These are phyloP conservation scores for Sycophila sp. DNA, from an alignment of 1,140 invertebrate species.

Conservation along the genomic window DNA sequence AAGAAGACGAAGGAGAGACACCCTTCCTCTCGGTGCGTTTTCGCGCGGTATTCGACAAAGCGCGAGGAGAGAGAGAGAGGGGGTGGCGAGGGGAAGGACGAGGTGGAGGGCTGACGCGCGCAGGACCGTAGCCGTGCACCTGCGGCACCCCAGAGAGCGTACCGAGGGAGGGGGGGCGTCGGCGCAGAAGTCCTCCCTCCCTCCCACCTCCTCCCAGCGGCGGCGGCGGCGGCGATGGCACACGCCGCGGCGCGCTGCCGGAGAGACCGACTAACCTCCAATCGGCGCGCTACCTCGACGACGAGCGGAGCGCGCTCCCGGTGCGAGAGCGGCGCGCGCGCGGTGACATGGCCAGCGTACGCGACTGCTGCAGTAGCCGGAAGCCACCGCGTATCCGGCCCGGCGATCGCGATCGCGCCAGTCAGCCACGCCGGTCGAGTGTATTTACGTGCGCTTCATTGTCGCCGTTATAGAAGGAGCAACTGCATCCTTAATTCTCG, in stretches of 20 bases:
- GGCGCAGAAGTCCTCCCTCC: background rate
- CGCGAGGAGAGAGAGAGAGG: background rate
- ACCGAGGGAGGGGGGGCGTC: background rate
- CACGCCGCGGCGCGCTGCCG: slow-evolving; percentile 61
- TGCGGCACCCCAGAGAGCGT: background rate
- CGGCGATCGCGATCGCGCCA: background rate
- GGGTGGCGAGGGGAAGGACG: slow-evolving; percentile 26
- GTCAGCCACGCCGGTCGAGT: too few species aligned
- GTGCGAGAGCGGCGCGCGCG: background rate
- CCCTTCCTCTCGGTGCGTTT: too few species aligned
- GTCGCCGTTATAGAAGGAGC: background rate
- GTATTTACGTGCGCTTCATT: background rate
- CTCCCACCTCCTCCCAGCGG: background rate
- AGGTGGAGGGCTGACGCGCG: background rate
- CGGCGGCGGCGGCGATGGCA: slow-evolving; percentile 39
- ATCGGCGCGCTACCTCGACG: slow-evolving; percentile 45
- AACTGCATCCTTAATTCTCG: background rate
- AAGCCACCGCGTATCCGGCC: background rate
- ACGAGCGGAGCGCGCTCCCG: too few species aligned
- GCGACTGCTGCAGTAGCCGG: background rate
- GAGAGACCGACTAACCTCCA: slow-evolving; percentile 61
- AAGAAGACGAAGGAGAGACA: slow-evolving; percentile 9
- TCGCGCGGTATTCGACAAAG: too few species aligned
- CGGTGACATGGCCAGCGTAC: slow-evolving; percentile 14
- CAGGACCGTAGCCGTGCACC: background rate